These are phyloP conservation scores for Galaxias olidus DNA, from an alignment of 2,797 vertebrate species.

Conservation along the genomic window DNA sequence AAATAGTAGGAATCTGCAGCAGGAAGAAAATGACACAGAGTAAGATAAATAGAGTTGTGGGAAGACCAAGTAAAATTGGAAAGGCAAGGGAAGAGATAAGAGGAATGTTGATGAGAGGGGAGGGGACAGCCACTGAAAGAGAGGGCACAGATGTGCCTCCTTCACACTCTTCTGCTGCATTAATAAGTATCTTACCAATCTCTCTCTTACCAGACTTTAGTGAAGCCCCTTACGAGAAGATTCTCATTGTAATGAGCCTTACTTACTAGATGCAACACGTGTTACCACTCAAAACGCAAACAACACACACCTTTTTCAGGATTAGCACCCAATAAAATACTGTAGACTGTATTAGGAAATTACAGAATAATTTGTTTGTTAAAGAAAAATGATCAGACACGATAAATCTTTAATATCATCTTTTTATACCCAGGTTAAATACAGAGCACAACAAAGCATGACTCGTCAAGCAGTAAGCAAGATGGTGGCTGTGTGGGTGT, in stretches of 20 bases:
- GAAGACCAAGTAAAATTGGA: neutral
- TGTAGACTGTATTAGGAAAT: no score
- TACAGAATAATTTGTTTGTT: no score
- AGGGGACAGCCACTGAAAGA: neutral
- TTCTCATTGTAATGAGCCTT: neutral
- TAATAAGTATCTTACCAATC: neutral
- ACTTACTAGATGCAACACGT: neutral
- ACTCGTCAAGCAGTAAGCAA: constrained; percentile 85
- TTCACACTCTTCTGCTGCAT: neutral
- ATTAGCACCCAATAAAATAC: no score
- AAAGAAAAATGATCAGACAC: no score
- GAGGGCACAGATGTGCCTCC: constrained; percentile 5
- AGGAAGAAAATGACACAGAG: neutral
- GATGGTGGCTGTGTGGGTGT: constrained; percentile 91
- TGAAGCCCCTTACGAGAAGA: neutral
- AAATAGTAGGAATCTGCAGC: neutral
- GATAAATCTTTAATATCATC: no score
- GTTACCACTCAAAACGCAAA: neutral
- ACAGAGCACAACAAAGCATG: constrained; percentile 92
- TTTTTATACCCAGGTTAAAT: constrained; percentile 81
- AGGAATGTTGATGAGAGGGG: neutral
- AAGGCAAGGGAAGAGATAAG: neutral
- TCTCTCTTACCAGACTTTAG: neutral
- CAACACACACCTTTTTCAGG: neutral
- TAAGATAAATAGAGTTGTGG: neutral